Base-by-base conservation (phyloP, 2,888 invertebrate genomes). In the Caenorhabditis uteleia region DNA sequence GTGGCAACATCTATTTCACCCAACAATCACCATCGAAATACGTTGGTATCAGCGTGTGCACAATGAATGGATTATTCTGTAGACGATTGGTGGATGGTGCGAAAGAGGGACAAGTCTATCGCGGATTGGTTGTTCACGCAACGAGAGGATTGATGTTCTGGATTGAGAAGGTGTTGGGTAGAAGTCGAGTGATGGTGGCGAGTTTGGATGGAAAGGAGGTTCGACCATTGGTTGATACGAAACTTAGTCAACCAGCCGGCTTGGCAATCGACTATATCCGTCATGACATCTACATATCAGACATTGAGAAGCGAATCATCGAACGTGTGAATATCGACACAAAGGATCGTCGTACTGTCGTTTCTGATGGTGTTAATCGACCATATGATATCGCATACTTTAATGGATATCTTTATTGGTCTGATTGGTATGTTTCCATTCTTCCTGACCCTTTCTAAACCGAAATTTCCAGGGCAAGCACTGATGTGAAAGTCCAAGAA, bases 181-280 rank as follows among this genome's bases (percentile, higher is more conserved):
- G 89, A 42, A 91, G 94, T 20, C 90, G 91, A 83, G 95, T 95
- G 78, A 94, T 95, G 85, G 88, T 91, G 48, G 91, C 93, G 60
- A 93, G 93, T 48, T 92, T 95, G 93, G 93, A 95, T 84, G 95
- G 95, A 27, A 89, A 91, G 10, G 91, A 93, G 73, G 39, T 62
- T 14, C 47, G 49, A 14, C 34, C 61, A 16, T 43, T 76, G 31
- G 38, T 74, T 16, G 70, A 77, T 26, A 54, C 48, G 44, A 76
- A 76, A 54, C 38, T 77, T 34, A 68, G 44, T 1, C 16, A 39
- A 33, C 77, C 77, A 3, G 46, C 48, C 10, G 70, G 64, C 8
- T 50, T 77, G 2, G 66, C 74, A 14, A 57, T 75, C 18, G 77
- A 77, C 53, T 49, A 59, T 20, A 57, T 74, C 45, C 56, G 60